phyloP scores from a whole-genome alignment of 2,113 vertebrate genomes.

The Sinocyclocheilus grahami region DNA sequence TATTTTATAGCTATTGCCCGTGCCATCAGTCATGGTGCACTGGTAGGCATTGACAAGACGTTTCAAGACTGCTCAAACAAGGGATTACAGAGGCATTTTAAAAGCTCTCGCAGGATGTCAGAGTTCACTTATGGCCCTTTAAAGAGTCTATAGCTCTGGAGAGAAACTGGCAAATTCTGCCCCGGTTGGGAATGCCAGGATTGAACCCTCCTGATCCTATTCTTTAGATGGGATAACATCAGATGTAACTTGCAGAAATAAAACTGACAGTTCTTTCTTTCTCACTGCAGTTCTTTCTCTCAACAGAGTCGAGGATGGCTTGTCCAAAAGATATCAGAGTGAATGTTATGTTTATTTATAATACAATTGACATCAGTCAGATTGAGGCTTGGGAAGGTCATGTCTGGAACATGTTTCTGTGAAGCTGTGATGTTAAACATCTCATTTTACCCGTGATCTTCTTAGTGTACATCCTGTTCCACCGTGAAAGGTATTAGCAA shows the following conservation, averaged over 20 bases:
- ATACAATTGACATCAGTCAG: constrained; percentile 30
- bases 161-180: constrained; percentile 51
- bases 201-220: constrained; percentile 10
- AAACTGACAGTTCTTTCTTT: background rate
- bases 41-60: constrained; percentile 57
- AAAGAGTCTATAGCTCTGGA: constrained; percentile 45
- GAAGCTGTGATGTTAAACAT: constrained; percentile 2
- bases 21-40: constrained; percentile 47
- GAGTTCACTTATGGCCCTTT: constrained; percentile 52
- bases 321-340: background rate
- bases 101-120: constrained; percentile 62
- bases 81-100: constrained; percentile 64
- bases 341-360: constrained; percentile 20
- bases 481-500: constrained; percentile 7
- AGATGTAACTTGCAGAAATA: background rate
- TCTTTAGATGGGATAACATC: constrained; percentile 20
- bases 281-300: background rate
- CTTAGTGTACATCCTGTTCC: constrained; percentile 17
- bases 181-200: constrained; percentile 31
- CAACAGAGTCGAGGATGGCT: background rate
- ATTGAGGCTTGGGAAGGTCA: constrained; percentile 18
- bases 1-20: constrained; percentile 24
- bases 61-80: constrained; percentile 56
- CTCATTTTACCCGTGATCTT: constrained; percentile 14
- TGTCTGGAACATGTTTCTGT: constrained; percentile 24